Evolutionary conservation across 2,888 invertebrate species (phyloP).

Genomic region (Dynastes hyllus): DNA sequence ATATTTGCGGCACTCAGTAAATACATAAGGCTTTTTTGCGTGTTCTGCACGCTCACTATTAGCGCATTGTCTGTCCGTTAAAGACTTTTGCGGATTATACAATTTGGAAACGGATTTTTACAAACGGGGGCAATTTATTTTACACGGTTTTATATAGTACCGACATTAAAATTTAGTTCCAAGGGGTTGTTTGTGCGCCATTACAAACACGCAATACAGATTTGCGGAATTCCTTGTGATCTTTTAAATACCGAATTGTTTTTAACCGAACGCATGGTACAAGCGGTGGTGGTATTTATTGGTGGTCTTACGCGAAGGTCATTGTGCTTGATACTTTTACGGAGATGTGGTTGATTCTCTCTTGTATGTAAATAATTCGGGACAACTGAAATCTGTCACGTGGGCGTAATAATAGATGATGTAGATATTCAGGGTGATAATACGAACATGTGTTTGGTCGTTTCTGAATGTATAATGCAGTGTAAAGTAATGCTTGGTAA

Average conservation of each 20-base stretch:
- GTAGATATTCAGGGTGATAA: constrained; percentile 39
- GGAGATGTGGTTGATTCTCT: constrained; percentile 18
- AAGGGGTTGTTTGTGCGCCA: constrained; percentile 28
- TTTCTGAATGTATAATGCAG: constrained; percentile 38
- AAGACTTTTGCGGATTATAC: constrained; percentile 34
- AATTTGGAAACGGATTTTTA: constrained; percentile 31
- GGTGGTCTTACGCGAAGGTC: constrained; percentile 19
- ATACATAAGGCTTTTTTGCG: constrained; percentile 6
- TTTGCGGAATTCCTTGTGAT: constrained; percentile 28
- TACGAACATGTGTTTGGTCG: constrained; percentile 34
- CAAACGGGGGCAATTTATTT: constrained; percentile 34
- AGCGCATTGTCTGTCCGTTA: constrained; percentile 26
- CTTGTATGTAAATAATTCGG: constrained; percentile 36
- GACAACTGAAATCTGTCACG: constrained; percentile 41
- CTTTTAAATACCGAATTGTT: constrained; percentile 36
- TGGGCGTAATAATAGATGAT: constrained; percentile 46
- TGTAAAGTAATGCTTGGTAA: constrained; percentile 20
- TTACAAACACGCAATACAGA: constrained; percentile 19
- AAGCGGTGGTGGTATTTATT: not conserved
- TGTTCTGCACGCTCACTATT: constrained; percentile 17
- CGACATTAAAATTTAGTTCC: constrained; percentile 28
- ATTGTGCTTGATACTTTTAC: constrained; percentile 13
- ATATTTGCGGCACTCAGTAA: not conserved
- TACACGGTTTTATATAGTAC: constrained; percentile 17
- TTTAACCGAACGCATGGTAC: not conserved